A percentile compares a stretch with the other conserved stretches of the same genome.
Conservation (phyloP, 2,888 invertebrate genomes). For the Apodemia zela region DNA sequence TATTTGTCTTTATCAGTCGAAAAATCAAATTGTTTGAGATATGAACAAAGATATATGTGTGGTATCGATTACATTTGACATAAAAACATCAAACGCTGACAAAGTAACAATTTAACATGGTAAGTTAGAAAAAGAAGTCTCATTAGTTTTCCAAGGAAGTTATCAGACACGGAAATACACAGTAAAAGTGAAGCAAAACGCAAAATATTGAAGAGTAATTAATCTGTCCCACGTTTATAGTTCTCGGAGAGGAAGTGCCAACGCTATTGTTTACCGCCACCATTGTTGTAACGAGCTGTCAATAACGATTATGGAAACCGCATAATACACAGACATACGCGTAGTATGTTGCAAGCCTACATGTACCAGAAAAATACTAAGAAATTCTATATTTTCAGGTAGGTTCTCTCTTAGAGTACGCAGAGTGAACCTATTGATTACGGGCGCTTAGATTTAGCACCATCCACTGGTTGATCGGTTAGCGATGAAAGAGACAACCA, state of each 20-base stretch:
- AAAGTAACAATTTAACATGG: background rate
- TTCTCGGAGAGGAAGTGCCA: conserved; percentile 1
- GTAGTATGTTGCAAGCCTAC: background rate
- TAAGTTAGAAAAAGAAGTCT: background rate
- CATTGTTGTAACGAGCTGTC: conserved; percentile 11
- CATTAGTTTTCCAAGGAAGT: background rate
- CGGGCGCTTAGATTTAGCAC: too few species aligned
- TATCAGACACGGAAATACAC: conserved; percentile 3
- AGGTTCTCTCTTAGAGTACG: too few species aligned
- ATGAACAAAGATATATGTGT: too few species aligned
- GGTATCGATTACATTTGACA: background rate
- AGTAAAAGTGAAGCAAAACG: conserved; percentile 9
- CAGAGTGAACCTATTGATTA: too few species aligned
- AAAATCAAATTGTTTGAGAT: too few species aligned
- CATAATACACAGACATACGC: background rate
- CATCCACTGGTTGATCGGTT: too few species aligned
- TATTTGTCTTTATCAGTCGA: too few species aligned
- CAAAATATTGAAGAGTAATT: background rate
- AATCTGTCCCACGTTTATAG: background rate
- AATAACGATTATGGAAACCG: background rate
- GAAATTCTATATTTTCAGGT: too few species aligned
- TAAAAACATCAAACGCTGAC: background rate
- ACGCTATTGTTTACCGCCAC: background rate
- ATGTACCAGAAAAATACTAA: background rate
- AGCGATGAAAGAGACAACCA: too few species aligned